Evolutionary conservation across 2,888 invertebrate species (phyloP), one percentile per base, ranked within the genome.

Genomic region (Protophormia terraenovae): DNA sequence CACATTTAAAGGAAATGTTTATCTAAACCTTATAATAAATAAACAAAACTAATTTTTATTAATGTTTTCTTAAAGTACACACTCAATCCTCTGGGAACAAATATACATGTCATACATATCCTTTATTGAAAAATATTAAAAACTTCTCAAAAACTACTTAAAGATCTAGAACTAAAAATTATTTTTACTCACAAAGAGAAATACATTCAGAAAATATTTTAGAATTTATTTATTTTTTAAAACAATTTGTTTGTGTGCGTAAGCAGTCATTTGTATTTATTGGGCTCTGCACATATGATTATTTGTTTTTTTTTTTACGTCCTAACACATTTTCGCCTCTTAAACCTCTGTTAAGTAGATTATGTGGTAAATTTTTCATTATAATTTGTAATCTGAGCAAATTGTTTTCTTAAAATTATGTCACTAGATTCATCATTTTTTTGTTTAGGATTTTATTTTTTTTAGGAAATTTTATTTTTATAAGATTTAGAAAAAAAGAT

Each of bases 341-440:
- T 71, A 53, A 73, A 16, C 1, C 45, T 27, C 22, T 27, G 14
- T 72, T 58, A 66, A 80, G 60, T 29, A 60, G 47, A 35, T 73
- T 60, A 67, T 24, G 73, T 35, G 73, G 50, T 66, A 64, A 53
- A 64, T 27, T 35, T 32, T 22, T 38, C 8, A n/a, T 27, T 8
- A 38, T 4, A 78, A 67, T 67, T 45, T 81, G 62, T 75, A 75
- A 69, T 75, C 32, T 32, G 53, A 75, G 41, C 62, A 69, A 81
- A 50, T 53, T 81, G 81, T 81, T 75, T 67, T 69, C 38, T 47
- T 47, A 16, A 27, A 45, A 71, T 45, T 62, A 32, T 80, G 50
- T 69, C 67, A 69, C 38, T 60, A 50, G 29, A n/a, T 58, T 62
- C n/a, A n/a, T 19, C 3, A 2, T 60, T 47, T 45, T 19, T 29